Conservation (phyloP, 2,113 vertebrate species). For the Sylvilagus bachmani region DNA sequence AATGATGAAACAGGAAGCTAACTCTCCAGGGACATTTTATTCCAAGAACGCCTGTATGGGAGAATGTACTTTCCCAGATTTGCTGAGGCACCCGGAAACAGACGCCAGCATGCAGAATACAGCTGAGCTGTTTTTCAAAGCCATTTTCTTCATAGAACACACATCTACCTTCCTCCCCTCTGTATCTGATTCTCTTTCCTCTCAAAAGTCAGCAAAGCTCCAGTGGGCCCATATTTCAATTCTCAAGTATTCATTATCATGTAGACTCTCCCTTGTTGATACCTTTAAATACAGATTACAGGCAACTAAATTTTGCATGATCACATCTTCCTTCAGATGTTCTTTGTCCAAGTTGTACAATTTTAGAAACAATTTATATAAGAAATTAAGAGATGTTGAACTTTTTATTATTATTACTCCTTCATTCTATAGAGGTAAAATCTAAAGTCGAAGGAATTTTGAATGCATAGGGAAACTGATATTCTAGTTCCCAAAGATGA, state of each 20-base stretch:
- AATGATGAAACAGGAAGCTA: constrained; percentile 44
- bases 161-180: background rate
- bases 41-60: background rate
- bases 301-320: background rate
- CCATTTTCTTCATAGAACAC: background rate
- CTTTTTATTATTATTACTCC: background rate
- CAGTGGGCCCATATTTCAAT: background rate
- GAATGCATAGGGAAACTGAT: background rate
- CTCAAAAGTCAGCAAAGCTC: constrained; percentile 28
- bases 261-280: background rate
- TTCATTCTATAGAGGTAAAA: background rate
- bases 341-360: background rate
- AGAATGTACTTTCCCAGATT: background rate
- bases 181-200: background rate
- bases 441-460: background rate
- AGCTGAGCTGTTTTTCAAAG: background rate
- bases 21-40: background rate
- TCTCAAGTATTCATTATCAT: background rate
- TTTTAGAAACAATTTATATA: background rate
- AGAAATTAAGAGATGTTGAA: background rate
- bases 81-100: constrained; percentile 24
- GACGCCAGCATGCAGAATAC: background rate
- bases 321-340: background rate
- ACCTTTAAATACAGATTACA: constrained; percentile 2
- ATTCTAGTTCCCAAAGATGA: background rate